Evolutionary conservation across 64 coral and sea anemone genomes (phyloP).

Genomic region (Orbicella faveolata): DNA sequence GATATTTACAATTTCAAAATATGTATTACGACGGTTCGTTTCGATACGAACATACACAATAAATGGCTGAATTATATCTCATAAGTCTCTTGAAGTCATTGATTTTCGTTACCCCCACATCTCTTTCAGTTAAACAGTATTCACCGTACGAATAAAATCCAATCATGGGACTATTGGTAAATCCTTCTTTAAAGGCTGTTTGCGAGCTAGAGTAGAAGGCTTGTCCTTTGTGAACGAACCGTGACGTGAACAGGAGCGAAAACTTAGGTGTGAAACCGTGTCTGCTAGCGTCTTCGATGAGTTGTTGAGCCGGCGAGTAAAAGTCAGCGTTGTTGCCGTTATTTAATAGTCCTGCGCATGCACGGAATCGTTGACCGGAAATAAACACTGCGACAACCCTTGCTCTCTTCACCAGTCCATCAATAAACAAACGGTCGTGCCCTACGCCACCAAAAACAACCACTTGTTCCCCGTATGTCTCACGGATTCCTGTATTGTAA

Average conservation of each 20-base stretch:
- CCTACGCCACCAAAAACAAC: slow-evolving; percentile 84
- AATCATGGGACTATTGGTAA: slow-evolving; percentile 59
- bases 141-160: slow-evolving; percentile 95
- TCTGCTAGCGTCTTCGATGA: slow-evolving; percentile 52
- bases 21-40: slow-evolving; percentile 8
- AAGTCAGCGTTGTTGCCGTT: slow-evolving; percentile 61
- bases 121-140: slow-evolving; percentile 80
- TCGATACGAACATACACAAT: slow-evolving; percentile 55
- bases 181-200: slow-evolving; percentile 75
- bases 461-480: slow-evolving; percentile 77
- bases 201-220: slow-evolving; percentile 90
- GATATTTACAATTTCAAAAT: background rate
- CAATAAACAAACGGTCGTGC: slow-evolving; percentile 91
- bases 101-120: slow-evolving; percentile 59
- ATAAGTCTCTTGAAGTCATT: slow-evolving; percentile 83
- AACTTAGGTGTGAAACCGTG: slow-evolving; percentile 64
- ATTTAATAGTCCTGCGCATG: slow-evolving; percentile 72
- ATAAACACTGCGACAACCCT: slow-evolving; percentile 72
- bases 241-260: slow-evolving; percentile 85
- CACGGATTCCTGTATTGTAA: slow-evolving; percentile 72
- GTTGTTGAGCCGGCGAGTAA: slow-evolving; percentile 65
- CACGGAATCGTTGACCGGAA: slow-evolving; percentile 72
- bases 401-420: slow-evolving; percentile 81
- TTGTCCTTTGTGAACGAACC: slow-evolving; percentile 93
- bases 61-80: slow-evolving; percentile 91